A percentile compares a stretch with the other conserved stretches of the same genome.
Evolutionary conservation across 2,113 vertebrate species (phyloP).

Genomic region (Andinoacara biseriatus): DNA sequence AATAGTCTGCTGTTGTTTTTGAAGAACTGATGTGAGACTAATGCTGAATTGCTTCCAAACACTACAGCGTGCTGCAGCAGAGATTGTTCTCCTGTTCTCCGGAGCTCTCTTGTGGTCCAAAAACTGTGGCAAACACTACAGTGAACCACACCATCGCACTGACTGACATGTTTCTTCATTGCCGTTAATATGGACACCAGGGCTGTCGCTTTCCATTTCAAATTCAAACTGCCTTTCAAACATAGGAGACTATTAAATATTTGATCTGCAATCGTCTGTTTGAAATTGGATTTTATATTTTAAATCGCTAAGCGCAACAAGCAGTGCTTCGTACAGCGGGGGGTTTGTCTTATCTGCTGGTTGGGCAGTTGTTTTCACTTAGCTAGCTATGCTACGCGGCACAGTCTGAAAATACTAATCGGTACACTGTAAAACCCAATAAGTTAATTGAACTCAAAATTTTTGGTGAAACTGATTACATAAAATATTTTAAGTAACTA

Average conservation of each 20-base stretch:
- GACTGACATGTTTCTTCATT: conserved; percentile 18
- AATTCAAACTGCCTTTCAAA: background rate
- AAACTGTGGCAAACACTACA: background rate
- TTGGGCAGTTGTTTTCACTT: background rate
- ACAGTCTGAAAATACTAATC: background rate
- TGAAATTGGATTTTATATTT: conserved; percentile 1
- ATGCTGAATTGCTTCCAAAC: background rate
- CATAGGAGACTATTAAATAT: conserved; percentile 8
- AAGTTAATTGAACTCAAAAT: no score
- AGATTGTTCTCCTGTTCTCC: background rate
- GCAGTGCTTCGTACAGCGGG: background rate
- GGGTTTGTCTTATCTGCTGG: background rate
- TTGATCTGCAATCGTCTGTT: conserved; percentile 10
- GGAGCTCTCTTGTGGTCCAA: background rate
- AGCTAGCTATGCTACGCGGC: background rate
- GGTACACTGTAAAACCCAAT: no score
- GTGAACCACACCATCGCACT: background rate
- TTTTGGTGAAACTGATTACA: no score
- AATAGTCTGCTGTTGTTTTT: background rate
- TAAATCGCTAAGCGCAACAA: background rate
- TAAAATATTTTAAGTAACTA: no score
- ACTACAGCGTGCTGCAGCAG: background rate
- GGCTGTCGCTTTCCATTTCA: conserved; percentile 14
- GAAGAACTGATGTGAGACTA: background rate
- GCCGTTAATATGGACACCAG: conserved; percentile 5